phyloP scores from a whole-genome alignment of 2,888 invertebrate genomes.

The Pediacus dermestoides region DNA sequence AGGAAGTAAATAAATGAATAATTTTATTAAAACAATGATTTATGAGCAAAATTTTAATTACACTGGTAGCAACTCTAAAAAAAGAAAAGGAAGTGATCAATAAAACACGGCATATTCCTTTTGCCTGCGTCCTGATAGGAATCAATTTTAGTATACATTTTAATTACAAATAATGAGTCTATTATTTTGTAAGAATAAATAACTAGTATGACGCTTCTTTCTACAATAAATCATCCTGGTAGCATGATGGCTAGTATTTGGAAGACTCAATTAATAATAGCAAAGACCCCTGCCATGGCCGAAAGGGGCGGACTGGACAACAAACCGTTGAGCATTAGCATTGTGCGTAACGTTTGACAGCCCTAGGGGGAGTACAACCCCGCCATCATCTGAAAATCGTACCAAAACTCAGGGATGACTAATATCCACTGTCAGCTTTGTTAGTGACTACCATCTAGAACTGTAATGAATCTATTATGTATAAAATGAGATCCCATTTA shows the following conservation, averaged over 20 bases:
- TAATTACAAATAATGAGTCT: constrained; percentile 33
- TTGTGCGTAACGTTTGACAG: constrained; percentile 30
- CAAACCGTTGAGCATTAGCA: constrained; percentile 36
- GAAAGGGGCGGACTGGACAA: constrained; percentile 32
- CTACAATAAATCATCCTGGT: constrained; percentile 28
- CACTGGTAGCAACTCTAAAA: too few species aligned
- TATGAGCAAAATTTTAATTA: too few species aligned
- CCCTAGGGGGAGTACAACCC: constrained; percentile 18
- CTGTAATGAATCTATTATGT: constrained; percentile 49
- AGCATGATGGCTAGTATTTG: constrained; percentile 27
- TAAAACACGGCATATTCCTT: too few species aligned
- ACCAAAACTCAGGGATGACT: constrained; percentile 44
- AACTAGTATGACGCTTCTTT: constrained; percentile 10
- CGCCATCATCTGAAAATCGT: constrained; percentile 38
- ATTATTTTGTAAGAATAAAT: constrained; percentile 31
- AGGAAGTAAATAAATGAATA: too few species aligned
- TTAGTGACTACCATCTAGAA: constrained; percentile 42
- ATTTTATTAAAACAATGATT: too few species aligned
- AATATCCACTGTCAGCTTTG: constrained; percentile 44
- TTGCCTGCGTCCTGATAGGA: too few species aligned
- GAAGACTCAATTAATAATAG: constrained; percentile 40
- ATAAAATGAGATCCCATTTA: constrained; percentile 32
- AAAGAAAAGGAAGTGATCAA: constrained; percentile 1
- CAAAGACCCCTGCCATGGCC: constrained; percentile 21
- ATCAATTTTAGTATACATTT: constrained; percentile 7